Base-by-base conservation (phyloP, 1,140 invertebrate species). In the Hylaeus volcanicus region DNA sequence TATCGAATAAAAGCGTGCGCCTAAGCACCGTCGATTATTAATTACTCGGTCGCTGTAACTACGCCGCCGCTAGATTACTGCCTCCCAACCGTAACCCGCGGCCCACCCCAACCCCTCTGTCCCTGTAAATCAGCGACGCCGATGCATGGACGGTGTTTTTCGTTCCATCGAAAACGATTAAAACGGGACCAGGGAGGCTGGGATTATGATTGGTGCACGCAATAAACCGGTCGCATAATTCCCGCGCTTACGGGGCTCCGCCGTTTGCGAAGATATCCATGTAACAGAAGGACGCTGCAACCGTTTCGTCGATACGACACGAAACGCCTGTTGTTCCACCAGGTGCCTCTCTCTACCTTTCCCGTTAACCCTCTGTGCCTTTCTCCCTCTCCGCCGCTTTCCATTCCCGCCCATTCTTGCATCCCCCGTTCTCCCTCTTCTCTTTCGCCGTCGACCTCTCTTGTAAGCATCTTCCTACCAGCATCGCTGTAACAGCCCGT, bases 151-250 rank as follows among this genome's bases (percentile, higher is more conserved):
- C 63, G 70, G 45, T 86, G 68, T 86, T 86, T 88, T 86, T 88
- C 82, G 51, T 48, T 51, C 86, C 77, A 70, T 87, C 75, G 75
- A 80, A 80, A 88, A 87, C 79, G 86, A 86, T 87, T 87, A 88
- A 87, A 84, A 82, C 68, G n/a, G 68, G 8, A 65, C 70, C 58
- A 5, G 45, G 51, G 6, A 12, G 81, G 56, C 74, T 71, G 15
- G 72, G 73, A 75, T 75, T 83, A 73, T 79, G 79, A 80, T 86
- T 66, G 84, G 83, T 86, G 83, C 73, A 60, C 39, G 78, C 72
- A 88, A 90, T 89, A 86, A 89, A 90, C 77, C 84, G 82, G 79
- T 81, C 86, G 83, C 83, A 85, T 88, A 89, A 88, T 86, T 88
- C 76, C 80, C 48, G 70, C 75, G 84, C 80, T 87, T 84, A 81